Evolutionary conservation across 2,888 invertebrate genomes (phyloP).

Genomic region (Nasonia oneida): DNA sequence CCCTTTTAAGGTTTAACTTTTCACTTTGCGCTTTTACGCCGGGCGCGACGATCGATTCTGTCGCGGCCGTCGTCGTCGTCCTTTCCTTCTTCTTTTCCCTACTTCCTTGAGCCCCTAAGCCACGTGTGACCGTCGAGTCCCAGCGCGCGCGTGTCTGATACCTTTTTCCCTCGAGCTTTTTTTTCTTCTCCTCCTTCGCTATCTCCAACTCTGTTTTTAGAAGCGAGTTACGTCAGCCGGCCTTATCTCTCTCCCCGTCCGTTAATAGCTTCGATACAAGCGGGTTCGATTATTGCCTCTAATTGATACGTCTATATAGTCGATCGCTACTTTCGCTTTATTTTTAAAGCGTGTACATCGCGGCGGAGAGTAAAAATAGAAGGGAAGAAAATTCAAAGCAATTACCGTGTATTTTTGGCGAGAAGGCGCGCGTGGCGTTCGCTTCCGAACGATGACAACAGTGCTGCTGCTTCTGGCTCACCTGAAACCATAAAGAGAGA

Average conservation of each 20-base stretch:
- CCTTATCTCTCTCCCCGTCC: not conserved
- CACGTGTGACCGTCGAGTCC: not conserved
- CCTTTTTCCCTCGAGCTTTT: not conserved
- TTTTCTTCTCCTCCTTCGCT: not conserved
- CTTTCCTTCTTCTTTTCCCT: not conserved
- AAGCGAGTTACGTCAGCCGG: not conserved
- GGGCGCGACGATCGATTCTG: not conserved
- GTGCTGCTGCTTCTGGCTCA: not conserved
- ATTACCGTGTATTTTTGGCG: not conserved
- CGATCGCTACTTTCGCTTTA: not conserved
- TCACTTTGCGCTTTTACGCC: constrained; percentile 45
- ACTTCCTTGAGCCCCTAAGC: not conserved
- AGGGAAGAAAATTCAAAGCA: not conserved
- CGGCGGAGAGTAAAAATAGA: not conserved
- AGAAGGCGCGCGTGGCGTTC: not conserved
- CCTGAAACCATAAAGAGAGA: constrained; percentile 20
- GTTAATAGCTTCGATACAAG: not conserved
- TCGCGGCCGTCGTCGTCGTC: not conserved
- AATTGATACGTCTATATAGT: not conserved
- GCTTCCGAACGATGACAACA: not conserved
- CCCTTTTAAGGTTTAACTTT: constrained; percentile 42
- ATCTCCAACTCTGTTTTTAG: not conserved
- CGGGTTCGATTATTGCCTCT: not conserved
- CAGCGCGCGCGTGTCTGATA: not conserved
- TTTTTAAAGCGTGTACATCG: not conserved